Conservation (phyloP, 1,140 invertebrate genomes). For the Drosophila auraria region DNA sequence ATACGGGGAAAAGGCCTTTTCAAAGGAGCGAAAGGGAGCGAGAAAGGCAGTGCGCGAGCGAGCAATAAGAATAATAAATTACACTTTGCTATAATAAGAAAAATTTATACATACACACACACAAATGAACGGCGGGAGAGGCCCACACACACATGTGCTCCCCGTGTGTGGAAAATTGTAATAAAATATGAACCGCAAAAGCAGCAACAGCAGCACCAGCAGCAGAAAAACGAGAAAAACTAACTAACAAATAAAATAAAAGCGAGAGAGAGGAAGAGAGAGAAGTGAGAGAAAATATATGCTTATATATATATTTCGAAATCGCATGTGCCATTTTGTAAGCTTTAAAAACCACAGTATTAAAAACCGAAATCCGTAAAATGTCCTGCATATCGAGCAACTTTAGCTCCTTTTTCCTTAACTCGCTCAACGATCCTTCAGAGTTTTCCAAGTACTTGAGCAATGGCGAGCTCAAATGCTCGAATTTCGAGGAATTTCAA, state of each 20-base stretch:
- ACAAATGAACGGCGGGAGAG: constrained; percentile 32
- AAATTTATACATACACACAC: constrained; percentile 74
- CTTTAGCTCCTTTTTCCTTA: constrained; percentile 84
- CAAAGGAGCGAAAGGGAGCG: constrained; percentile 74
- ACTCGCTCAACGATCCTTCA: constrained; percentile 84
- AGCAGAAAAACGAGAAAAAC: constrained; percentile 58
- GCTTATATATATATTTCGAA: constrained; percentile 51
- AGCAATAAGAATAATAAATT: constrained; percentile 85
- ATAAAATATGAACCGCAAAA: constrained; percentile 78
- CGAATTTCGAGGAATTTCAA: constrained; percentile 83
- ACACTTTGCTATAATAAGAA: constrained; percentile 84
- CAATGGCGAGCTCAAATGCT: constrained; percentile 83
- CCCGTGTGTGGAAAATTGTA: constrained; percentile 77
- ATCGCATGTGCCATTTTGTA: constrained; percentile 45
- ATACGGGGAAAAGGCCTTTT: constrained; percentile 80
- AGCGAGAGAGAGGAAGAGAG: constrained; percentile 54
- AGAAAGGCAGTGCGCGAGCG: constrained; percentile 53
- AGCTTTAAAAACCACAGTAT: constrained; percentile 68
- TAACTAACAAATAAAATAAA: constrained; percentile 60
- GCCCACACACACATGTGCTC: constrained; percentile 56
- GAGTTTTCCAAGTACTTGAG: constrained; percentile 85
- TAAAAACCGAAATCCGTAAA: constrained; percentile 59
- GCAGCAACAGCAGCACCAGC: constrained; percentile 22
- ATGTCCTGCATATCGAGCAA: constrained; percentile 85
- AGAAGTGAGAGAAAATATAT: constrained; percentile 46